Base-by-base conservation (phyloP, 2,888 invertebrate genomes). In the Mystacides longicornis region DNA sequence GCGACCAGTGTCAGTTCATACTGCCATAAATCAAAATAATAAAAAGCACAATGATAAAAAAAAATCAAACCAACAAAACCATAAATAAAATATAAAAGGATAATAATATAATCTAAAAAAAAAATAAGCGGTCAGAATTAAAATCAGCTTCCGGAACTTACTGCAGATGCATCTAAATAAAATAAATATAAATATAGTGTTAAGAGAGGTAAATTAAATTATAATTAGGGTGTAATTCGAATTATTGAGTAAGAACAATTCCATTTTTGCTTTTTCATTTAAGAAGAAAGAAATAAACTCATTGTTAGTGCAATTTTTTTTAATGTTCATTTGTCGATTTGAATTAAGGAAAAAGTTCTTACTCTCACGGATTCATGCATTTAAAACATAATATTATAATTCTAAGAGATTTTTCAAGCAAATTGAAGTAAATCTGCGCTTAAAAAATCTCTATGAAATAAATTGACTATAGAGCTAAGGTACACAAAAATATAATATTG, bases 1-100 rank as follows among this genome's bases (percentile, higher is more conserved):
- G 90, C 90, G 70, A 92, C 90, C 81, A 90, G 81, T 71, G 88
- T 87, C 78, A 91, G 80, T 76, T 89, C 88, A 78, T 90, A 91
- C 87, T 90, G 81, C 68, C 77, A 78, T 78, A 65, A 64, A 23
- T 49, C 51, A 56, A 55, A 43, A 56, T 50, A 53, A 21, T 7
- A 37, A 37, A 37, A 16, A 16, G 3, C 14, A 16, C 16, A n/a
- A 37, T 16, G 4, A 37, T 37, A 14, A n/a, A 14, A 37, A 37
- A 37, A 7, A 37, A 37, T n/a, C 3, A 37, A 37, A 37, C 37
- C 14, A 14, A 7, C 14, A 14, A 37, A 3, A 14, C 3, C 37
- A 37, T 3, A 47, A 37, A 20, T n/a, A 37, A 42, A 51, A 31
- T 14, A 23, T 23, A 43, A 43, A 43, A 43, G 5, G 5, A 46